Conservation (phyloP, 2,888 invertebrate species). For the Epistrophella euchroma region DNA sequence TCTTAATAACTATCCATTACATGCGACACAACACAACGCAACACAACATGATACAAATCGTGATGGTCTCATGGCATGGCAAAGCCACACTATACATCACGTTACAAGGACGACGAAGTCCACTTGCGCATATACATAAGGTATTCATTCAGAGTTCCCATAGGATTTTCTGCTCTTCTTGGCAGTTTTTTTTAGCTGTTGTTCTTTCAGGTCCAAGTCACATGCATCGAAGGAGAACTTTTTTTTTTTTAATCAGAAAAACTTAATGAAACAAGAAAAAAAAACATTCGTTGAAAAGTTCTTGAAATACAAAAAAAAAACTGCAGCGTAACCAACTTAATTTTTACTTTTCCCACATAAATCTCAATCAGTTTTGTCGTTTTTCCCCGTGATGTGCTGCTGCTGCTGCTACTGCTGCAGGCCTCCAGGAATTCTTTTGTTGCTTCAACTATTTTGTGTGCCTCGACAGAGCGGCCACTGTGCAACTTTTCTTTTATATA, state of each 20-base stretch:
- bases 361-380: constrained; percentile 57
- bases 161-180: constrained; percentile 25
- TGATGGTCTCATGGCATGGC: constrained; percentile 11
- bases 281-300: constrained; percentile 13
- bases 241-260: constrained; percentile 16
- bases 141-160: constrained; percentile 46
- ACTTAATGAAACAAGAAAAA: constrained; percentile 2
- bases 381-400: constrained; percentile 9
- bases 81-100: constrained; percentile 23
- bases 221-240: constrained; percentile 21
- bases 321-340: constrained; percentile 56
- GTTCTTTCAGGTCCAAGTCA: constrained; percentile 23
- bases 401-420: background rate
- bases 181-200: background rate
- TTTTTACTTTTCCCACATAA: constrained; percentile 68
- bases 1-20: constrained; percentile 61
- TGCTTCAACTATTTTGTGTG: constrained; percentile 18
- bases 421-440: constrained; percentile 28
- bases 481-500: constrained; percentile 20
- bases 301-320: background rate
- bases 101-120: constrained; percentile 65
- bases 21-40: constrained; percentile 37
- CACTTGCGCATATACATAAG: constrained; percentile 7
- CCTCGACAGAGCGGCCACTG: background rate
- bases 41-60: constrained; percentile 49